Evolutionary conservation across 2,113 vertebrate species (phyloP), one percentile per base, ranked within the genome.

Genomic region (Macroglossus sobrinus): DNA sequence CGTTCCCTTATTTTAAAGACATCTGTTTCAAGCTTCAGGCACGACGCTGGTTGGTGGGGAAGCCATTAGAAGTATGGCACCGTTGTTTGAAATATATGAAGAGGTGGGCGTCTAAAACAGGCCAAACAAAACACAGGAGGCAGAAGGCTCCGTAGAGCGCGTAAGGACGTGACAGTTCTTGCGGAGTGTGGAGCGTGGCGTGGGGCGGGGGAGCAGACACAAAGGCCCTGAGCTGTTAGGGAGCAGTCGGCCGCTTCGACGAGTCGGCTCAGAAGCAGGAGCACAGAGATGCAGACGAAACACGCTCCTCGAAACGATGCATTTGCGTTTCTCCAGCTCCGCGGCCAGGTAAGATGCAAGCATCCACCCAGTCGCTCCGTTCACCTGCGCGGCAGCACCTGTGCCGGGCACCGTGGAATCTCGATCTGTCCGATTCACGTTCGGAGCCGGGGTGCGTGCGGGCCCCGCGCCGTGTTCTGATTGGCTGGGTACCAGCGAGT

Each of bases 341-440:
- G 84, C 33, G 28, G 80, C 30, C 43, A 90, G 96, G 84, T 40
- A 92, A 82, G 91, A 50, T 66, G 47, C 55, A 63, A 97, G 81
- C 79, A 18, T 96, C 84, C 91, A 95, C 55, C 96, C 91, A 66
- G 96, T 96, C 97, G 98, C 95, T 98, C 94, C 94, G 96, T 95
- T 96, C 93, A 97, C 97, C 92, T 98, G 78, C 96, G 89, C 97
- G 95, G 64, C 96, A 59, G 13, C 96, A 59, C 53, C 63, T 35
- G 38, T 15, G 68, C 94, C 94, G 80, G 7, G 75, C 96, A 43
- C 95, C 33, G 1, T 45, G 84, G 95, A 94, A 91, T 96, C 75
- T 47, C 93, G 96, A 96, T 95, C 63, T 96, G 35, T 40, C 93
- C 78, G 38, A 4, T n/a, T 71, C 35, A 0, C 84, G 21, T 55